phyloP scores from a whole-genome alignment of 2,113 vertebrate species.

The Caranx melampygus region DNA sequence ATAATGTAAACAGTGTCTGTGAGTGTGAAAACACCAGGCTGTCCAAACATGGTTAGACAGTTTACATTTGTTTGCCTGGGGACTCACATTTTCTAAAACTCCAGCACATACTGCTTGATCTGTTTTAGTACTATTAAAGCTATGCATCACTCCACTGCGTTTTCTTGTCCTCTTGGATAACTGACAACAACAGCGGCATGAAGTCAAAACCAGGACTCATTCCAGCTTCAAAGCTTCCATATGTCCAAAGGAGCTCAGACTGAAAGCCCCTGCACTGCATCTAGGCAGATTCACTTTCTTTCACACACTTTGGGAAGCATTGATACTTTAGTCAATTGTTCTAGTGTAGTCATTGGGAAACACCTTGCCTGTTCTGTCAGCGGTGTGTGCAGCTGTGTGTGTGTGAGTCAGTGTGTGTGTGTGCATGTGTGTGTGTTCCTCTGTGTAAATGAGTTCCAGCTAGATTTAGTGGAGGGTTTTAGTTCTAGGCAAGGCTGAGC shows the following conservation, averaged over 20 bases:
- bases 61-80: conserved; percentile 33
- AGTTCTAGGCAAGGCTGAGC: conserved; percentile 77
- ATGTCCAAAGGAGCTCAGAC: conserved; percentile 71
- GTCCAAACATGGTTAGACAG: conserved; percentile 6
- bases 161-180: conserved; percentile 67
- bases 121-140: conserved; percentile 24
- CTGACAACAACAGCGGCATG: conserved; percentile 70
- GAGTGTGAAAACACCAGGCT: conserved; percentile 21
- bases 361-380: conserved; percentile 56
- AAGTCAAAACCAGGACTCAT: conserved; percentile 68
- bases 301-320: conserved; percentile 73
- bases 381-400: conserved; percentile 62
- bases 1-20: conserved; percentile 39
- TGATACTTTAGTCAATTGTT: conserved; percentile 81
- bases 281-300: conserved; percentile 69
- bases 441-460: conserved; percentile 82
- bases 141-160: not conserved
- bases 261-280: conserved; percentile 63
- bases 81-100: conserved; percentile 14
- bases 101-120: not conserved
- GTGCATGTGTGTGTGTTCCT: conserved; percentile 60
- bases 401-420: conserved; percentile 43
- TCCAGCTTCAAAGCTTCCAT: conserved; percentile 73
- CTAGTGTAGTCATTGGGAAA: conserved; percentile 77
- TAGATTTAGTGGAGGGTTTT: conserved; percentile 80